These are phyloP conservation scores for Athripsodes cinereus DNA, from an alignment of 2,888 invertebrate species.

Conservation along the genomic window DNA sequence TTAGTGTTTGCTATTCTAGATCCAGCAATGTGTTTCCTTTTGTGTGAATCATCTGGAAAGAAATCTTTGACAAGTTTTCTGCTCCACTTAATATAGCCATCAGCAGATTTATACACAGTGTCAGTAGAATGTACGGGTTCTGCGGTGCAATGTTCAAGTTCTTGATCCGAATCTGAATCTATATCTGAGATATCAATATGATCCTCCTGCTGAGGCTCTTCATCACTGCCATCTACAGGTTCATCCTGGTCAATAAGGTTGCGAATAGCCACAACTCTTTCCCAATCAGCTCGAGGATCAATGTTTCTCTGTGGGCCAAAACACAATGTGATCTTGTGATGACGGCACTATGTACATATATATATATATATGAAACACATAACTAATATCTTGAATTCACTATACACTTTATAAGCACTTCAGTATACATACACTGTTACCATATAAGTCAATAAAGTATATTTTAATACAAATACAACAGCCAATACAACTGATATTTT, in stretches of 20 bases:
- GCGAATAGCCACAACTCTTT: conserved; percentile 46
- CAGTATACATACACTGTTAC: too few relatives aligned
- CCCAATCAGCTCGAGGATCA: conserved; percentile 50
- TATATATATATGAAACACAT: too few relatives aligned
- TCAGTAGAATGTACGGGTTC: too few relatives aligned
- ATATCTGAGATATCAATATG: conserved; percentile 43
- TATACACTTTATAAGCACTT: too few relatives aligned
- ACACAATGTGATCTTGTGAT: conserved; percentile 2
- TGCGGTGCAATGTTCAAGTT: conserved; percentile 35
- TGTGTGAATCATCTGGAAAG: conserved; percentile 20
- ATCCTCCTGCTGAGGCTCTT: conserved; percentile 33
- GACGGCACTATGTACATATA: background rate
- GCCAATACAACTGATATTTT: too few relatives aligned
- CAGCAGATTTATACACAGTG: conserved; percentile 35
- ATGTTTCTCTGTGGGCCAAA: conserved; percentile 44
- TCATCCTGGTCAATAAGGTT: conserved; percentile 45
- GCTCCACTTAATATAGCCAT: conserved; percentile 30
- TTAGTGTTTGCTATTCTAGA: conserved; percentile 19
- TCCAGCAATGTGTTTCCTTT: conserved; percentile 29
- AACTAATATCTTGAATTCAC: background rate
- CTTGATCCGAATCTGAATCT: conserved; percentile 42
- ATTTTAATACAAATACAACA: too few relatives aligned
- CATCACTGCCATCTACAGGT: conserved; percentile 29
- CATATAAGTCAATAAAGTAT: too few relatives aligned
- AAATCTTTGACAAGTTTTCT: conserved; percentile 16